These are phyloP conservation scores for Holcopasites calliopsidis DNA, from an alignment of 1,140 invertebrate genomes.

Conservation along the genomic window DNA sequence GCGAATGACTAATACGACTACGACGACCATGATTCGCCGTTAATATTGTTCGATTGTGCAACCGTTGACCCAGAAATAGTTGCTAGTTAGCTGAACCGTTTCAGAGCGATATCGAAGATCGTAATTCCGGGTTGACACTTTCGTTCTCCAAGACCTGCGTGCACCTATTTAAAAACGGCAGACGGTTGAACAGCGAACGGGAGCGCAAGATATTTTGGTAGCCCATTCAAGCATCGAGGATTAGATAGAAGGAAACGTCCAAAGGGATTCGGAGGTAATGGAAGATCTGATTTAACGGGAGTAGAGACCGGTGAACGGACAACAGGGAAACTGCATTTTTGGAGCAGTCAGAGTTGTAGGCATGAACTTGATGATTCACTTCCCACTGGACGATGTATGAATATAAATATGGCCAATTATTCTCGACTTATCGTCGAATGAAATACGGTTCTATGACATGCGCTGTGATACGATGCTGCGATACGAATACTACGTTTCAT, in stretches of 20 bases:
- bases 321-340: neutral
- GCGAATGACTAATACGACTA: conserved; percentile 11
- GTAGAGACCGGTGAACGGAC: neutral
- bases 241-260: too few relatives aligned
- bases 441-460: neutral
- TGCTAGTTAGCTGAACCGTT: neutral
- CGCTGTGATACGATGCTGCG: too few relatives aligned
- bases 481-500: neutral
- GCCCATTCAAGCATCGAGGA: neutral
- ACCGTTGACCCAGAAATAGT: conserved; percentile 46
- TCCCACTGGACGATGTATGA: conserved; percentile 1
- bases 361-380: neutral
- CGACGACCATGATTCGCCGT: conserved; percentile 23
- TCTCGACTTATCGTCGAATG: conserved; percentile 18
- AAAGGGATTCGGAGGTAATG: neutral
- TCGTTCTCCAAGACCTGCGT: neutral
- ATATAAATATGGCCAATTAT: too few relatives aligned
- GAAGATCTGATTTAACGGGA: neutral
- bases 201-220: neutral
- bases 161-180: too few relatives aligned
- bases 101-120: too few relatives aligned
- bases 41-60: conserved; percentile 52
- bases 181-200: neutral
- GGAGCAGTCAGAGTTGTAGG: neutral
- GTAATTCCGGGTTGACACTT: neutral